Percentiles rank a stretch among this genome's conserved stretches.
Conservation (phyloP, 2,113 vertebrate genomes). For the Pterocles burchelli region DNA sequence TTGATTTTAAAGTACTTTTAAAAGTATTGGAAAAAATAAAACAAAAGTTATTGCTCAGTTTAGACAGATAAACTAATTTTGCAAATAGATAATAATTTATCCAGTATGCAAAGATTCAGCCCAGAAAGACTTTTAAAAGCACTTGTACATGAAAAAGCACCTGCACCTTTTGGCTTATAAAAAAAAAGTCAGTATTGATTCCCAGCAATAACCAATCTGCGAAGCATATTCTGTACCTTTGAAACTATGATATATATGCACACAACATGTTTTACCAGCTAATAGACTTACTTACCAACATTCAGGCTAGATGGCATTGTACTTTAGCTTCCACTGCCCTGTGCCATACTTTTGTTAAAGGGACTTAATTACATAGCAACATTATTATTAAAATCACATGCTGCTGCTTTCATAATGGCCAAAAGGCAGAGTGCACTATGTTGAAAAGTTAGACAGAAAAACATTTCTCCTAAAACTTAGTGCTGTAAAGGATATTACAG, state of each 20-base stretch:
- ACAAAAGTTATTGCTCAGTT: neutral
- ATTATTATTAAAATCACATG: slow-evolving; percentile 3
- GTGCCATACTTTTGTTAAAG: slow-evolving; percentile 45
- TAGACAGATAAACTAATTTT: neutral
- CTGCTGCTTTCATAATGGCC: neutral
- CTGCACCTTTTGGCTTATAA: neutral
- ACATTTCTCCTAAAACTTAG: slow-evolving; percentile 10
- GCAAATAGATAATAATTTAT: neutral
- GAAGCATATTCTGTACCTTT: neutral
- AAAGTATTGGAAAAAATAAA: neutral
- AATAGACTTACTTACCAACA: slow-evolving; percentile 69
- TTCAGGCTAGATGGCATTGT: neutral
- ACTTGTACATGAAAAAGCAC: neutral
- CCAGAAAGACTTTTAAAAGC: neutral
- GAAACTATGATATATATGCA: neutral
- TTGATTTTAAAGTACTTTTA: neutral
- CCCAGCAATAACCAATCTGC: neutral
- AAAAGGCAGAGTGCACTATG: neutral
- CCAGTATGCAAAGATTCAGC: neutral
- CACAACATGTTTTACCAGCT: neutral
- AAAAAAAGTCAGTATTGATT: neutral
- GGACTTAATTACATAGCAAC: slow-evolving; percentile 20
- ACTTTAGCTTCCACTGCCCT: slow-evolving; percentile 57
- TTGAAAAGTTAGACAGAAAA: slow-evolving; percentile 6
- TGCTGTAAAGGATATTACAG: neutral